Evolutionary conservation across 1,140 invertebrate species (phyloP).

Genomic region (Phymorhynchus buccinoides): DNA sequence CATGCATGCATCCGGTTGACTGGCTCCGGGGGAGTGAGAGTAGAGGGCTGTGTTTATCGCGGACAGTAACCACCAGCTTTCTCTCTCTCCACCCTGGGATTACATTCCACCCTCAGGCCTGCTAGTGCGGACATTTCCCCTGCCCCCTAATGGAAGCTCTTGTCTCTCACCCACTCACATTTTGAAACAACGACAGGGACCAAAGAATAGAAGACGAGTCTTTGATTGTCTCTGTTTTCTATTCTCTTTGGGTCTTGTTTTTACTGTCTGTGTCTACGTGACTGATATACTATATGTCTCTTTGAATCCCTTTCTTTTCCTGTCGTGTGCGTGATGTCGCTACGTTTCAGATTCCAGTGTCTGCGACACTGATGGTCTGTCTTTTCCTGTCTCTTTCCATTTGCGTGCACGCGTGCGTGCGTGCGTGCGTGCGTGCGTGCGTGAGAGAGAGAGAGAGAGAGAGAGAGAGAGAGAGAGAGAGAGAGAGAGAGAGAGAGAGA

Average conservation of each 20-base stretch:
- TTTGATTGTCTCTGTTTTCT: background rate
- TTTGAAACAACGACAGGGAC: background rate
- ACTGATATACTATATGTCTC: too few relatives aligned
- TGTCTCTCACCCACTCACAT: background rate
- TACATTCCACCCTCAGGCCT: background rate
- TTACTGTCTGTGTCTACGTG: background rate
- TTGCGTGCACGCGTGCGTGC: too few relatives aligned
- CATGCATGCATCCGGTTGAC: background rate
- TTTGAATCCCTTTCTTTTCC: too few relatives aligned
- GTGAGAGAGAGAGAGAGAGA: background rate
- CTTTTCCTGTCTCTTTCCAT: too few relatives aligned
- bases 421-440: background rate
- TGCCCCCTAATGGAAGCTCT: background rate
- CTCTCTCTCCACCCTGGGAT: background rate
- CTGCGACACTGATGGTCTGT: too few relatives aligned
- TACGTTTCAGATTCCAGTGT: too few relatives aligned
- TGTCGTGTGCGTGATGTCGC: too few relatives aligned
- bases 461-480: background rate
- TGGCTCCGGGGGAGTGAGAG: background rate
- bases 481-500: background rate
- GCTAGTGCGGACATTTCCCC: constrained; percentile 4
- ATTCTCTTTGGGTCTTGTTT: too few relatives aligned
- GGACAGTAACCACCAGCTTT: constrained; percentile 1
- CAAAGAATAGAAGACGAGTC: too few relatives aligned
- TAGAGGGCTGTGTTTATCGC: constrained; percentile 10